Evolutionary conservation across 2,113 vertebrate genomes (phyloP), one percentile per base, ranked within the genome.

Genomic region (Hydrochoerus hydrochaeris): DNA sequence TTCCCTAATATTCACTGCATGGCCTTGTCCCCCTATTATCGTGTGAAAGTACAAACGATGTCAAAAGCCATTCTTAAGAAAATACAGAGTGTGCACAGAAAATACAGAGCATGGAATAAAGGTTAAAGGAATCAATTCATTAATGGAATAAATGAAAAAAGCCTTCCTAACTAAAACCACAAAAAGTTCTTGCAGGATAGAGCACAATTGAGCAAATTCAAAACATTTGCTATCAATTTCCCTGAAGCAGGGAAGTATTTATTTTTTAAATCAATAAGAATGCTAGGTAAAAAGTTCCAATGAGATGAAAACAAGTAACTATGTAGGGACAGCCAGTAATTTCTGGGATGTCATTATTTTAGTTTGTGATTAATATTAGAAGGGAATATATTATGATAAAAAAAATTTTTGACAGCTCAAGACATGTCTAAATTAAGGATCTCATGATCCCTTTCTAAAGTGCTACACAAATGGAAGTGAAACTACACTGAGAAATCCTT

Each of bases 291-390:
- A 63, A 69, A 86, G 20, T 69, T 94, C 30, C 82, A 35, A 44
- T 35, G 49, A 69, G 63, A 44, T 26, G 58, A 95, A 35, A 57
- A 82, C 46, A 6, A 88, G 24, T 91, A 73, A 82, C 38, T 30
- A 52, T 60, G 77, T 75, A 38, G 49, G 80, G 28, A 81, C 4
- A 80, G 63, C 12, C 8, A 82, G 49, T 89, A 57, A 26, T 71
- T 95, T 84, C 91, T 75, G 38, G 35, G 38, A 80, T 84, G 32
- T 80, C 52, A 46, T 46, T 28, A 87, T 93, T 95, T 95, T 41
- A 71, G 82, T 58, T 94, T 69, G 75, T 69, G 83, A 97, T 83
- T 96, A 95, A 95, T 94, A 88, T 75, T 32, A 95, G 63, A 80
- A 95, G 71, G 87, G 85, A 95, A 95, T 44, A 63, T 19, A 93